A percentile compares a stretch with the other conserved stretches of the same genome.
These are phyloP conservation scores for Lates japonicus DNA, from an alignment of 2,797 vertebrate genomes.

Conservation along the genomic window DNA sequence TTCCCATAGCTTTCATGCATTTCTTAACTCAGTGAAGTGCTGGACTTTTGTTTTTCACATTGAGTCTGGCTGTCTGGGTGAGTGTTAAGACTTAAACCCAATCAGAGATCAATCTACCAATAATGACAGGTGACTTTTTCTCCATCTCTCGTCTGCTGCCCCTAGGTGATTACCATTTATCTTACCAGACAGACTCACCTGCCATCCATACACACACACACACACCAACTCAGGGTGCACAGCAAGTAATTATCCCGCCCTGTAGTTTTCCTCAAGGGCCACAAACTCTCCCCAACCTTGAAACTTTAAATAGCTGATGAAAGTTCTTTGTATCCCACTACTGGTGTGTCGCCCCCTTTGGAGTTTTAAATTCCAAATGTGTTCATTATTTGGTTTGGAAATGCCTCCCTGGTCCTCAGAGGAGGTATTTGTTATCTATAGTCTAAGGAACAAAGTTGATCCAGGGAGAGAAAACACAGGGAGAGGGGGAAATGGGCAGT, in stretches of 20 bases:
- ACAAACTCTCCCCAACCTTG: conserved; percentile 58
- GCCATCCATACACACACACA: conserved; percentile 9
- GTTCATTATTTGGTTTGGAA: conserved; percentile 65
- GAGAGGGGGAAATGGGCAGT: conserved; percentile 56
- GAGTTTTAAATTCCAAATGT: conserved; percentile 58
- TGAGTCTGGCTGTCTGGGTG: neutral
- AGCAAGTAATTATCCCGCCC: conserved; percentile 56
- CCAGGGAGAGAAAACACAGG: conserved; percentile 49
- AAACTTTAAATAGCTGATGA: conserved; percentile 62
- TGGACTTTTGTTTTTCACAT: conserved; percentile 5
- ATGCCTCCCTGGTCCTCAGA: conserved; percentile 39
- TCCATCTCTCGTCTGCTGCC: conserved; percentile 36
- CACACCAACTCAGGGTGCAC: conserved; percentile 21
- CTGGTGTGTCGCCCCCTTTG: conserved; percentile 40
- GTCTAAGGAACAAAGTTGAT: conserved; percentile 64
- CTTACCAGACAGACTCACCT: conserved; percentile 38
- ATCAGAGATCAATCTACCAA: conserved; percentile 70
- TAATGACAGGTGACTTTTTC: conserved; percentile 35
- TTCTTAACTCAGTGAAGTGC: conserved; percentile 11
- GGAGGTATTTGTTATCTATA: conserved; percentile 62
- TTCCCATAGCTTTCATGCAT: conserved; percentile 6
- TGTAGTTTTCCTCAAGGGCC: conserved; percentile 44
- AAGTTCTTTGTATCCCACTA: conserved; percentile 33
- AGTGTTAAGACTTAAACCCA: conserved; percentile 5
- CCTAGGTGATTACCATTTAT: conserved; percentile 55